Conservation (phyloP, 2,888 invertebrate genomes). For the Agrotis ipsilon region DNA sequence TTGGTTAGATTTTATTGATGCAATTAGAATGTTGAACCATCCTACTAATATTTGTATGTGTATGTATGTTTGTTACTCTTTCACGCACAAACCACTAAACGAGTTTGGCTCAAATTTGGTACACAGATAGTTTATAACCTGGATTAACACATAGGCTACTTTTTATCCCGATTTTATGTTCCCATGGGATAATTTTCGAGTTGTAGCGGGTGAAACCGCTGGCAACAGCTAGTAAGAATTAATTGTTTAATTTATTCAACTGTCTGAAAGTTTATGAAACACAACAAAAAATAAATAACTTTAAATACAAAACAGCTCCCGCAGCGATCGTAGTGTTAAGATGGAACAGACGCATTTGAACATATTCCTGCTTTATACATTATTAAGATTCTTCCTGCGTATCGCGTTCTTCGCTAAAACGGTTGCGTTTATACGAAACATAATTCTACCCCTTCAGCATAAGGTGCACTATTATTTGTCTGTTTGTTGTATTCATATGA, state of each 20-base stretch:
- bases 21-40: conserved; percentile 30
- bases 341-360: conserved; percentile 71
- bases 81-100: no score
- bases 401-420: conserved; percentile 51
- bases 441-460: conserved; percentile 40
- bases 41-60: no score
- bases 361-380: conserved; percentile 72
- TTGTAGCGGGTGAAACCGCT: no score
- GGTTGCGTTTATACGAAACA: conserved; percentile 36
- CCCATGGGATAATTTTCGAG: no score
- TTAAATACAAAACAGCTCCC: conserved; percentile 18
- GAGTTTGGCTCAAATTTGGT: no score
- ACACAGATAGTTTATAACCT: no score
- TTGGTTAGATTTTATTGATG: conserved; percentile 8
- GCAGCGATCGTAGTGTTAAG: conserved; percentile 51
- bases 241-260: conserved; percentile 26
- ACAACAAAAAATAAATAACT: conserved; percentile 7
- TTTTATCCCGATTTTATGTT: no score
- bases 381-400: conserved; percentile 81
- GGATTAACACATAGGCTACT: no score
- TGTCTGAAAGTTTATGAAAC: neutral
- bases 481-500: conserved; percentile 66
- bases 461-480: conserved; percentile 62
- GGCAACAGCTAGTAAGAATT: no score
- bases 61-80: no score